Evolutionary conservation across 2,113 vertebrate genomes (phyloP).

Genomic region (Nasalis larvatus): DNA sequence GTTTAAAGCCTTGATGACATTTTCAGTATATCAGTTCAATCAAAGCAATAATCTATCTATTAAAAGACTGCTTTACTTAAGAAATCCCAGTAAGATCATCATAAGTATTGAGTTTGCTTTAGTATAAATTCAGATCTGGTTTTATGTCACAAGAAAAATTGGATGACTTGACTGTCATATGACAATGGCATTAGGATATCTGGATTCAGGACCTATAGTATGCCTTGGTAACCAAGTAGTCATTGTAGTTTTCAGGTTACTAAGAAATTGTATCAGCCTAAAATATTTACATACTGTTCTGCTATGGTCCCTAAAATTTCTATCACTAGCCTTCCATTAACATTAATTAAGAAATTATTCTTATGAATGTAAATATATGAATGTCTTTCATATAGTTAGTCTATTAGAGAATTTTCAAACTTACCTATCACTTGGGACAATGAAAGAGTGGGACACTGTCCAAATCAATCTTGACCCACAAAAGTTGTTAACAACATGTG

Average conservation of each 20-base stretch:
- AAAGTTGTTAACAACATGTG: not conserved
- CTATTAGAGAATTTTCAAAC: not conserved
- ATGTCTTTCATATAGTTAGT: not conserved
- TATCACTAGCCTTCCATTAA: not conserved
- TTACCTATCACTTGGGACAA: not conserved
- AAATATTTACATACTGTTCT: not conserved
- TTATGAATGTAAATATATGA: not conserved
- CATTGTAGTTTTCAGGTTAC: not conserved
- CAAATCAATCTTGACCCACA: not conserved
- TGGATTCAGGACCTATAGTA: not conserved
- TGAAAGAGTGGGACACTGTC: not conserved
- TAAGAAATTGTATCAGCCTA: not conserved
- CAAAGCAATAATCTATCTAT: not conserved
- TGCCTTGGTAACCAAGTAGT: not conserved
- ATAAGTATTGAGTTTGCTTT: not conserved
- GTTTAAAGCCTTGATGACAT: constrained; percentile 11
- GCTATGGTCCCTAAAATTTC: not conserved
- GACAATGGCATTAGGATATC: not conserved
- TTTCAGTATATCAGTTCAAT: not conserved
- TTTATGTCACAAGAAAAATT: constrained; percentile 8
- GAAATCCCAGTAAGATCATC: not conserved
- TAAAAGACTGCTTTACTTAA: not conserved
- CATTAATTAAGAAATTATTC: constrained; percentile 3
- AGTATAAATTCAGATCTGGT: not conserved
- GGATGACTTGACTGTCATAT: not conserved